Base-by-base conservation (phyloP, 2,113 vertebrate genomes). In the Ibidorhyncha struthersii region DNA sequence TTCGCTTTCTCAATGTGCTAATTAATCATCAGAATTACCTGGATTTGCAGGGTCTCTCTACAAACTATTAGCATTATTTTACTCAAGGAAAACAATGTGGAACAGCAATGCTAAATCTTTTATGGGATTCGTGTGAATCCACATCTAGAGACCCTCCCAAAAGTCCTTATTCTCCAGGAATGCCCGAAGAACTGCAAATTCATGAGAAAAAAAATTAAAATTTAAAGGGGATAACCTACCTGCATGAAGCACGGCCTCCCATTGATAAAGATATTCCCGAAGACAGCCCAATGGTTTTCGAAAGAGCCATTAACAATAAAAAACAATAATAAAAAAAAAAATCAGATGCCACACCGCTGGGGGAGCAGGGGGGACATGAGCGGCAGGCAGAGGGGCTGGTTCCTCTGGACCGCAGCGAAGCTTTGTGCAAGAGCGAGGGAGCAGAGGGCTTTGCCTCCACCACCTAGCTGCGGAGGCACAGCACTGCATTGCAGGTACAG, bases 401-500 rank as follows among this genome's bases (percentile, higher is more conserved):
- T 84, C 67, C 93, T 29, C 34, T 21, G 6, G 52, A 91, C 86
- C 10, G 63, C 88, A 95, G 90, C 93, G 38, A 17, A 94, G 96
- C 97, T 97, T 96, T 97, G 96, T 95, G 94, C 61, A 10, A 26
- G 91, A 90, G 85, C 16, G 80, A 94, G 71, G 94, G 81, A 97
- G 96, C 55, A 94, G 84, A 96, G 93, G 71, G 87, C 59, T 82
- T 59, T 97, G 96, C 97, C 89, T 93, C 29, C 97, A 93, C 93
- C 95, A 98, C 98, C 98, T 98, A 98, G 99, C 93, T 97, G 97
- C 97, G 96, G 96, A 92, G 97, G 97, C 88, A 90, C 93, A 98
- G 97, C 98, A 98, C 99, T 99, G 99, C 99, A 99, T 98, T 99
- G 99, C 99, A 99, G 99, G 99, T 99, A 92, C 97, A 61, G 86